Evolutionary conservation across 2,113 vertebrate species (phyloP), one percentile per base, ranked within the genome.

Genomic region (Atrichornis clamosus): DNA sequence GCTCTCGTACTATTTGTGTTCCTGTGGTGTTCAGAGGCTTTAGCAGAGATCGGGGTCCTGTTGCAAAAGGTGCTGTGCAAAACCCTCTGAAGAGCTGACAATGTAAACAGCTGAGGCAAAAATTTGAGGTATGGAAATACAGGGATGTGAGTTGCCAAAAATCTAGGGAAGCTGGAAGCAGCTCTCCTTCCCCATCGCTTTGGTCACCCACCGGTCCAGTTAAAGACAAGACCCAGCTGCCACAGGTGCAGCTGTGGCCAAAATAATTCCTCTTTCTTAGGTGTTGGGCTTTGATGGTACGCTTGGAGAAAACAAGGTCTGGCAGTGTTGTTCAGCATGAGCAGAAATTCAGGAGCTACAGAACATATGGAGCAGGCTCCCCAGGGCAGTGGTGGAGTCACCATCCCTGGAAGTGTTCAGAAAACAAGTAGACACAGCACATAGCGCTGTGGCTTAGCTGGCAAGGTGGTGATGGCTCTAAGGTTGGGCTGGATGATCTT

Each of bases 1-100:
- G 73, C 49, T 75, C 82, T 87, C 20, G 44, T 39, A 4, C 72
- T 95, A 64, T 97, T 96, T 95, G 87, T 70, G 73, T 72, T 94
- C 55, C 89, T 17, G 58, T 1, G 11, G 77, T 9, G 73, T 56
- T 92, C 88, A 65, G 90, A 88, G 83, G 86, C 49, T 44, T 59
- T 11, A 41, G 84, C 68, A 78, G 65, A 81, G 42, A 33, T 11
- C 3, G 1, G 37, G 56, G 84, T 77, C 39, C 52, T 84, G 44
- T 67, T 89, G 91, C 84, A 84, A 62, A 75, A 89, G 87, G 56
- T 89, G 84, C 44, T 49, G 73, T 13, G 28, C 59, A 55, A 86
- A 89, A 74, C 39, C 59, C 85, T 64, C 82, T 64, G 56, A 72
- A 70, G 60, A 68, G 44, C 65, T 91, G 80, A 72, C 39, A 91